Percentiles rank a stretch among this genome's conserved stretches.
Conservation (phyloP, 2,888 invertebrate genomes). For the Nephrotoma flavescens region DNA sequence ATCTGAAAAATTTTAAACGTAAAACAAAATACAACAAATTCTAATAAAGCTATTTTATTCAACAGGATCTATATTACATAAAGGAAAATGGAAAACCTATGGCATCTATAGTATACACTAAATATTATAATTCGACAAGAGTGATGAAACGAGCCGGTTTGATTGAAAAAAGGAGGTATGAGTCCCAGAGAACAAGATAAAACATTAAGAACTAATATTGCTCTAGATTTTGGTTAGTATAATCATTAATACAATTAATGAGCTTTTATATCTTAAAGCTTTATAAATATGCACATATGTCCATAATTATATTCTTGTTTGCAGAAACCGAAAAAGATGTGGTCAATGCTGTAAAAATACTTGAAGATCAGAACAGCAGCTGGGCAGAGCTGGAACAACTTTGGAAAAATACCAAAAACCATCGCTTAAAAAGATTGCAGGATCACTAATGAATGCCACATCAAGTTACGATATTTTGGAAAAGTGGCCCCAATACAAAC, state of each 20-base stretch:
- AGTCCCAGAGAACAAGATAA: background rate
- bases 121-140: background rate
- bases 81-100: background rate
- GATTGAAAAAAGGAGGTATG: background rate
- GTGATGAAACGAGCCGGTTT: background rate
- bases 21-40: too few species aligned
- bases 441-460: background rate
- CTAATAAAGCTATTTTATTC: too few species aligned
- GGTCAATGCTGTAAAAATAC: background rate
- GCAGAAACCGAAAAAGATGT: background rate
- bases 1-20: too few species aligned
- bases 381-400: background rate
- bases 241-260: background rate
- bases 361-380: background rate
- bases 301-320: background rate
- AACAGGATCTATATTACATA: background rate
- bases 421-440: background rate
- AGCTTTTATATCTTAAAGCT: background rate
- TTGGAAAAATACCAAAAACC: background rate
- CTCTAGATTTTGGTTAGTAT: background rate
- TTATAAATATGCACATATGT: background rate
- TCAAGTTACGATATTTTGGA: background rate
- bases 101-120: background rate
- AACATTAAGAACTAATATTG: background rate
- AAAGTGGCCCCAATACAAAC: background rate